Evolutionary conservation across 1,140 invertebrate genomes (phyloP).

Genomic region (Pectinophora gossypiella): DNA sequence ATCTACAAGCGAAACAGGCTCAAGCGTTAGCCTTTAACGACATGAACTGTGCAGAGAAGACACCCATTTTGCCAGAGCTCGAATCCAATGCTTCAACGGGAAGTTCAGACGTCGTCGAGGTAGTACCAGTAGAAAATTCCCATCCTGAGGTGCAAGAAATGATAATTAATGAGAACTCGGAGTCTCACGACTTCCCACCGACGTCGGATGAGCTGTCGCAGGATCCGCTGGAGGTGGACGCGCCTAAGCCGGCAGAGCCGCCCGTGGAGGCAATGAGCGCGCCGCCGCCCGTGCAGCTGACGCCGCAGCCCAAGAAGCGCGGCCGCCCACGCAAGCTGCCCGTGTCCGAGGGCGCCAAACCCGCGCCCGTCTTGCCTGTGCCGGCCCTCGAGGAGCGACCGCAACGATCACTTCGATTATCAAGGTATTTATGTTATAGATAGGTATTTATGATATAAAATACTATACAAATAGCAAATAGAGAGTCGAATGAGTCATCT

Average conservation of each 20-base stretch:
- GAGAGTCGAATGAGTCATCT: no score
- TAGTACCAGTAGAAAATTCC: conserved; percentile 37
- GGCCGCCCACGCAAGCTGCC: conserved; percentile 68
- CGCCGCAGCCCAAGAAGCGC: conserved; percentile 66
- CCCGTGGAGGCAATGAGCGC: conserved; percentile 20
- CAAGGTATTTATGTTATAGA: conserved; percentile 60
- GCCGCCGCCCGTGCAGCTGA: conserved; percentile 23
- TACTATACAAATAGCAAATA: no score
- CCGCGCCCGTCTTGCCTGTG: conserved; percentile 36
- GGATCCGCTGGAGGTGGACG: conserved; percentile 66
- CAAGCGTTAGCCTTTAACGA: conserved; percentile 50
- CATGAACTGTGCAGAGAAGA: conserved; percentile 46
- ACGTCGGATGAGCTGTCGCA: conserved; percentile 55
- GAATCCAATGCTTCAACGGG: conserved; percentile 63
- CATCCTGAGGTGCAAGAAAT: conserved; percentile 54
- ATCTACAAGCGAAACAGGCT: conserved; percentile 61
- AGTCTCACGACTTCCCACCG: conserved; percentile 57
- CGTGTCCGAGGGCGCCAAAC: conserved; percentile 49
- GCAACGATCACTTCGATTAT: conserved; percentile 59
- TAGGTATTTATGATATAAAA: no score
- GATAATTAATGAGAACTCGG: conserved; percentile 66
- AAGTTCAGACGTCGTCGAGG: conserved; percentile 42
- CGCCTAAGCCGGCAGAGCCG: conserved; percentile 33
- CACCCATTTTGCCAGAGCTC: conserved; percentile 42
- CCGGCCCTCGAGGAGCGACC: conserved; percentile 66